Conservation (phyloP, 2,888 invertebrate species). For the Acronicta aceris region DNA sequence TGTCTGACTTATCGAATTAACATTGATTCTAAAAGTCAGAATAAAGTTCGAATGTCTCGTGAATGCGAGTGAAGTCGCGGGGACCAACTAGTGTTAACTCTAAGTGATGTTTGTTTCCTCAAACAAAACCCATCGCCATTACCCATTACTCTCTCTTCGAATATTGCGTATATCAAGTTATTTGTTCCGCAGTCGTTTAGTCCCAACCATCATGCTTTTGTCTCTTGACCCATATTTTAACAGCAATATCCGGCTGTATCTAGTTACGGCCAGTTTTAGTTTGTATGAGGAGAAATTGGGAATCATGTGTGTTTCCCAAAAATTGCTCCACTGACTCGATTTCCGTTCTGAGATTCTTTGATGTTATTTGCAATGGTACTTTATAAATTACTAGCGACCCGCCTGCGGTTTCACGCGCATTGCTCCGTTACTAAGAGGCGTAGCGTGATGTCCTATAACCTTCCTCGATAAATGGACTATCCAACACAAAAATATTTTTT, state of each 20-base stretch:
- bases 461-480: no score
- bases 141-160: slow-evolving; percentile 10
- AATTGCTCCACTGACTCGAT: background rate
- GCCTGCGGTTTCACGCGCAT: no score
- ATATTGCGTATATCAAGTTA: background rate
- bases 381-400: no score
- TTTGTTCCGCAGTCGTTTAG: background rate
- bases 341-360: slow-evolving; percentile 9
- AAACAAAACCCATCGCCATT: slow-evolving; percentile 9
- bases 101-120: no score
- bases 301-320: background rate
- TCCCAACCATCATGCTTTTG: slow-evolving; percentile 3
- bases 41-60: no score
- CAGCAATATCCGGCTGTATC: slow-evolving; percentile 50
- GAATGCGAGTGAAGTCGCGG: no score
- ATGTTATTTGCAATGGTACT: background rate
- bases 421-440: no score
- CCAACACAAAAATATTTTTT: no score
- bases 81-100: no score
- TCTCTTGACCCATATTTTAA: slow-evolving; percentile 50
- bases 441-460: no score
- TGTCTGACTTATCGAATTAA: no score
- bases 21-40: no score
- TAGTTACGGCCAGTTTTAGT: slow-evolving; percentile 28
- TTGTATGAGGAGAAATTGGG: slow-evolving; percentile 1